Base-by-base conservation (phyloP, 2,888 invertebrate genomes). In the Ophion ellenae region DNA sequence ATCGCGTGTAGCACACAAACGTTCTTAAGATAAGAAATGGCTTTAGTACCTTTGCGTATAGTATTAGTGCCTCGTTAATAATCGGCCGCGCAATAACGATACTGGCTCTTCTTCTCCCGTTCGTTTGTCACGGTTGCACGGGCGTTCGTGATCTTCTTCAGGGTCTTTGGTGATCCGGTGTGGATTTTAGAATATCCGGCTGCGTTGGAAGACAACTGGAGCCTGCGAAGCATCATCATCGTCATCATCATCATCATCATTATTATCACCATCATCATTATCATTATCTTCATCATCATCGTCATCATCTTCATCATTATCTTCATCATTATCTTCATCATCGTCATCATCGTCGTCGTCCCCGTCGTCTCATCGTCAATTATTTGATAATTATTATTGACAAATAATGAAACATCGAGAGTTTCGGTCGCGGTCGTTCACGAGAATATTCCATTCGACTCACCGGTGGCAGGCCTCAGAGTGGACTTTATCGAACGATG, bases 121-220 rank as follows among this genome's bases (percentile, higher is more conserved):
- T 70, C 40, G 28, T 81, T 70, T 87, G 78, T 32, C 81, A 82
- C 53, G 59, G 70, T 86, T 57, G 83, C 86, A 81, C 83, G 87
- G 86, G 88, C 84, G 73, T 83, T 86, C 9, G 86, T 84, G 88
- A 87, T 88, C 90, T 90, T 91, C 88, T 80, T 92, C 91, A 94
- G 90, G 94, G 93, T 89, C 95, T 94, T 93, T 97, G 97, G 93
- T 97, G 98, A 93, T 98, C 98, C 9, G 98, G 98, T 3, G 97
- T 98, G 17, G 97, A 97, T 92, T 98, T 98, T 64, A 98, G 94
- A 89, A 98, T 97, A 92, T 98, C 98, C 2, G 98, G 98, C 92
- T 97, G 97, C 36, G 96, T 96, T 89, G 94, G 94, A 90, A 94
- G 92, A 90, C 94, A 94, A 89, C 93, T 93, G 83, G 94, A 93